Percentiles rank a stretch among this genome's conserved stretches.
Conservation (phyloP, 2,888 invertebrate genomes). For the Phrixothrix hirtus region DNA sequence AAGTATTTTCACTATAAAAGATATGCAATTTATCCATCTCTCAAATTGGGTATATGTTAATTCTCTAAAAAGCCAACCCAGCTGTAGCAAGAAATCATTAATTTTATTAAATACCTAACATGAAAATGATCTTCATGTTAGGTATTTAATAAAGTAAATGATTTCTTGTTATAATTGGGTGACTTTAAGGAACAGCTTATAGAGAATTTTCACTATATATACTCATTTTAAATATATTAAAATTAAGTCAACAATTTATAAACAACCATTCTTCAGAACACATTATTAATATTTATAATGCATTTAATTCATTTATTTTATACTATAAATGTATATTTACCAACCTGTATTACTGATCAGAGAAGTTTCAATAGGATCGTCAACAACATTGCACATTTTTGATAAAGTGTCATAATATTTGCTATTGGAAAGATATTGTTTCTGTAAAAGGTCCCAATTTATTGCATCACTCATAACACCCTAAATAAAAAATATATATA, state of each 20-base stretch:
- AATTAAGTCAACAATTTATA: too few species aligned
- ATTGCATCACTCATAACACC: constrained; percentile 95
- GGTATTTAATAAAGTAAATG: too few species aligned
- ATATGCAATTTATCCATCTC: too few species aligned
- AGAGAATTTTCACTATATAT: not conserved
- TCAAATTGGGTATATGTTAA: too few species aligned
- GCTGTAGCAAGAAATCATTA: too few species aligned
- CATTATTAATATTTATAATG: not conserved
- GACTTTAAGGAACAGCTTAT: too few species aligned
- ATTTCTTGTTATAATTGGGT: too few species aligned
- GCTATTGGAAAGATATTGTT: constrained; percentile 82
- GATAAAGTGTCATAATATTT: constrained; percentile 80
- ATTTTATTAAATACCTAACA: too few species aligned
- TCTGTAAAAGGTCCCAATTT: constrained; percentile 88
- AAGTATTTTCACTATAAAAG: too few species aligned
- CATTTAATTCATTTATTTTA: not conserved
- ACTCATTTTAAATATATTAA: not conserved
- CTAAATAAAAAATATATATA: constrained; percentile 55
- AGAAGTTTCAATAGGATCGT: constrained; percentile 59
- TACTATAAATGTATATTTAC: constrained; percentile 26
- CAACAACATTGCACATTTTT: constrained; percentile 83
- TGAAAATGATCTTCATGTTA: too few species aligned
- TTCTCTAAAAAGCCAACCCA: too few species aligned
- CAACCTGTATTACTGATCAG: constrained; percentile 46
- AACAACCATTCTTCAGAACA: too few species aligned